These are phyloP conservation scores for Podabrus alpinus DNA, from an alignment of 2,888 invertebrate species.

Conservation along the genomic window DNA sequence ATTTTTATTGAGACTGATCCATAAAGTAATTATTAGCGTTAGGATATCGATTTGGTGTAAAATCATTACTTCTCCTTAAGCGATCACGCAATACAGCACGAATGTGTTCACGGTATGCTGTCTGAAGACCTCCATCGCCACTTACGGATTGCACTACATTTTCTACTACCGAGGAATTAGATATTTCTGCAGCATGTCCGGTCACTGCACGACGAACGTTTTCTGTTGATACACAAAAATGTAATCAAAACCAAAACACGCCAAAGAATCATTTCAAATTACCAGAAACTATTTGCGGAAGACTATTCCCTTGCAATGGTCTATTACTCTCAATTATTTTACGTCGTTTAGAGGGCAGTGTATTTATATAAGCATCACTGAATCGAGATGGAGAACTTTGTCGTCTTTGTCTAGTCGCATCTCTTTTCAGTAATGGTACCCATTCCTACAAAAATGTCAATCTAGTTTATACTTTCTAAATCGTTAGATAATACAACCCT, in stretches of 20 bases:
- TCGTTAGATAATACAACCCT: neutral
- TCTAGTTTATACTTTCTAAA: neutral
- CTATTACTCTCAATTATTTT: constrained; percentile 64
- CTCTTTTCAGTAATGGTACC: constrained; percentile 86
- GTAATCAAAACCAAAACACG: constrained; percentile 36
- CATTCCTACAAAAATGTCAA: constrained; percentile 63
- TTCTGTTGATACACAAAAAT: constrained; percentile 40
- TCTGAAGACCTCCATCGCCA: constrained; percentile 57
- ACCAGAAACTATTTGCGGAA: constrained; percentile 55
- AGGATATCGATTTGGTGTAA: constrained; percentile 53
- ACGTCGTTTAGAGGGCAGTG: constrained; percentile 87
- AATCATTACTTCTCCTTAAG: constrained; percentile 57
- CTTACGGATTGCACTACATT: constrained; percentile 58
- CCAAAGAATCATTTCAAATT: constrained; percentile 25
- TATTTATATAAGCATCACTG: constrained; percentile 89
- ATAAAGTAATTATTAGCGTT: constrained; percentile 53
- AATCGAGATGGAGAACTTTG: constrained; percentile 65
- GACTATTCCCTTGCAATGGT: constrained; percentile 51
- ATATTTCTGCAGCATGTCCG: constrained; percentile 54
- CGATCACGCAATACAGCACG: constrained; percentile 56
- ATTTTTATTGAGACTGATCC: constrained; percentile 38
- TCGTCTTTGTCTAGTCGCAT: constrained; percentile 72
- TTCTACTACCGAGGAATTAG: constrained; percentile 55
- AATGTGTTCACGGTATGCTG: constrained; percentile 60
- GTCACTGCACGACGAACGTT: constrained; percentile 57